Conservation (phyloP, 2,888 invertebrate genomes). For the Drosophila demipolita region DNA sequence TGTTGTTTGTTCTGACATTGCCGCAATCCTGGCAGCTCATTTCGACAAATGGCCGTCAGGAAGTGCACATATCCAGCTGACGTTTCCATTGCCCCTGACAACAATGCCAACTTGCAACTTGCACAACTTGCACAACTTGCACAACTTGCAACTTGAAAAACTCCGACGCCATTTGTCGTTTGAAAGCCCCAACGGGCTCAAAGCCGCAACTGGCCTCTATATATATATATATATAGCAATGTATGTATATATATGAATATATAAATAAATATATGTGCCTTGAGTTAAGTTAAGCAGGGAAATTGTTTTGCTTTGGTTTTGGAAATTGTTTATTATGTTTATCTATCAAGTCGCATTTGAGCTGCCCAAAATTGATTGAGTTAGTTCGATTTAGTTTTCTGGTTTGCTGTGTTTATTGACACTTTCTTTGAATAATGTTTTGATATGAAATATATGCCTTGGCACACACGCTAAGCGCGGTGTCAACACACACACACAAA, state of each 20-base stretch:
- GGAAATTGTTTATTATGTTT: constrained; percentile 71
- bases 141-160: constrained; percentile 1
- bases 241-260: background rate
- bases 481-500: constrained; percentile 6
- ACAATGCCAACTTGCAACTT: constrained; percentile 12
- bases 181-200: constrained; percentile 30
- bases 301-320: constrained; percentile 37
- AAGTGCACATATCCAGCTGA: constrained; percentile 66
- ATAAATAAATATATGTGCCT: background rate
- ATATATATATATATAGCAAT: background rate
- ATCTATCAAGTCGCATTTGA: constrained; percentile 39
- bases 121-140: constrained; percentile 10
- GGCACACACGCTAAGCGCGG: constrained; percentile 42
- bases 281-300: background rate
- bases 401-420: constrained; percentile 60
- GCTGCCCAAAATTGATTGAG: constrained; percentile 72
- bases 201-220: constrained; percentile 23
- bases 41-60: constrained; percentile 79
- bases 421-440: constrained; percentile 77
- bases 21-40: constrained; percentile 77
- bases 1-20: constrained; percentile 56
- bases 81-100: constrained; percentile 34
- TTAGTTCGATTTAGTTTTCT: constrained; percentile 39
- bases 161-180: constrained; percentile 27
- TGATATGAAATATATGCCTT: constrained; percentile 53